Conservation (phyloP, 1,140 invertebrate genomes). For the Bombus affinis region DNA sequence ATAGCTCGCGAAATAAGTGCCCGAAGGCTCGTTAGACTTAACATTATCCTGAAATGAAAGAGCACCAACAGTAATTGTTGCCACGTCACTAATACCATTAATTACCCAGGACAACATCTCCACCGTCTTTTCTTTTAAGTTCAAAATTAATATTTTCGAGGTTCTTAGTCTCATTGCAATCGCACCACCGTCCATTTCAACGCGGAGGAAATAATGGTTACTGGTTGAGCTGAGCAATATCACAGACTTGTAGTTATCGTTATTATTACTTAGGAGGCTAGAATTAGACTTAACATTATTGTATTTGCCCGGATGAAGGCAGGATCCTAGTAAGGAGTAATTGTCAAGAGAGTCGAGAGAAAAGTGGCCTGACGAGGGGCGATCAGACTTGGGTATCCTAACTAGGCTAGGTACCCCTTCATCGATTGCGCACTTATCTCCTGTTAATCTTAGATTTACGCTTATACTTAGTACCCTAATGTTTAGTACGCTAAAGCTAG, state of each 20-base stretch:
- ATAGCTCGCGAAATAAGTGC: constrained; percentile 79
- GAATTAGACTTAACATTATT: constrained; percentile 83
- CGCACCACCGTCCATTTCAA: constrained; percentile 55
- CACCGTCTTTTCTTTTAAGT: constrained; percentile 27
- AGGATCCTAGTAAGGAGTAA: constrained; percentile 82
- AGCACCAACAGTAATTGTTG: constrained; percentile 83
- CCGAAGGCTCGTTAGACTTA: constrained; percentile 82
- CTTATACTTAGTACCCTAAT: constrained; percentile 83
- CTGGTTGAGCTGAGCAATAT: constrained; percentile 83
- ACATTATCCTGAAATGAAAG: constrained; percentile 83
- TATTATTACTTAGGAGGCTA: constrained; percentile 80
- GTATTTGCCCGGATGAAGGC: constrained; percentile 80
- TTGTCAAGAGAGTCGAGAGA: constrained; percentile 80
- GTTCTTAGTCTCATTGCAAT: constrained; percentile 53
- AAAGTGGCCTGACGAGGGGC: constrained; percentile 79
- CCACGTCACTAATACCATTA: constrained; percentile 83
- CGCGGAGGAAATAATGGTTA: constrained; percentile 78
- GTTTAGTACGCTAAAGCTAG: constrained; percentile 82
- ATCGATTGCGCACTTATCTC: constrained; percentile 75
- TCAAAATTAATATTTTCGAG: constrained; percentile 43
- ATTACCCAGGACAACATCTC: constrained; percentile 79
- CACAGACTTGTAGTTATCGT: constrained; percentile 83
- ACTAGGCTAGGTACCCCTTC: constrained; percentile 83
- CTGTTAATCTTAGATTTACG: constrained; percentile 75
- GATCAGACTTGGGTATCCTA: constrained; percentile 84